Evolutionary conservation across 2,888 invertebrate species (phyloP), one percentile per base, ranked within the genome.

Genomic region (Apamea sordens): DNA sequence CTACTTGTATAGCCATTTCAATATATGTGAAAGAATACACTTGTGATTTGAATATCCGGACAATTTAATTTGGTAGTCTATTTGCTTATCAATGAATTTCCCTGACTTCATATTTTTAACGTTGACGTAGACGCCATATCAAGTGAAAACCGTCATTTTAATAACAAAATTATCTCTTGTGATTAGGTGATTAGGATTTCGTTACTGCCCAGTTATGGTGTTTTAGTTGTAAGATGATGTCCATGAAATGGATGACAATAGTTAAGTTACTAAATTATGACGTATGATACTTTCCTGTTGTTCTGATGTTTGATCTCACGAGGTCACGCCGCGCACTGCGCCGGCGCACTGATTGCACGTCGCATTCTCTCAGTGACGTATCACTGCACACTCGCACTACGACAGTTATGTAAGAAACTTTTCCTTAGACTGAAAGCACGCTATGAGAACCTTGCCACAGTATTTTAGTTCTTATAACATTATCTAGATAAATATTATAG

Each of bases 211-310:
- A 68, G 3, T 71, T 83, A 72, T 73, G 69, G 63, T 88, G 83
- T 90, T 89, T 91, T 93, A 93, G 91, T 89, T 92, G 85, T 93
- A 92, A 91, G 89, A 88, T 85, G 82, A 82, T 86, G 87, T 95
- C 95, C 95, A 96, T 95, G 59, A 91, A 94, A 96, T 96, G 96
- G 95, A 94, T 92, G 87, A 89, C 90, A 89, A 88, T 93, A 93
- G 90, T 91, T 93, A 90, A 91, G 93, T 93, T 93, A 88, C 88
- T 93, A 92, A 93, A 92, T 93, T 93, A 93, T 93, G 86, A 89
- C 82, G 85, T 91, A 90, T 87, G 88, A 82, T 87, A 89, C 77
- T 79, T 77, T 86, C 79, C 82, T 83, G 83, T 88, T 88, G 86
- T 89, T 87, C 87, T 90, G 88, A 89, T 87, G 88, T 89, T 88